Base-by-base conservation (phyloP, 1,140 invertebrate genomes). In the Trichomalopsis sarcophagae region DNA sequence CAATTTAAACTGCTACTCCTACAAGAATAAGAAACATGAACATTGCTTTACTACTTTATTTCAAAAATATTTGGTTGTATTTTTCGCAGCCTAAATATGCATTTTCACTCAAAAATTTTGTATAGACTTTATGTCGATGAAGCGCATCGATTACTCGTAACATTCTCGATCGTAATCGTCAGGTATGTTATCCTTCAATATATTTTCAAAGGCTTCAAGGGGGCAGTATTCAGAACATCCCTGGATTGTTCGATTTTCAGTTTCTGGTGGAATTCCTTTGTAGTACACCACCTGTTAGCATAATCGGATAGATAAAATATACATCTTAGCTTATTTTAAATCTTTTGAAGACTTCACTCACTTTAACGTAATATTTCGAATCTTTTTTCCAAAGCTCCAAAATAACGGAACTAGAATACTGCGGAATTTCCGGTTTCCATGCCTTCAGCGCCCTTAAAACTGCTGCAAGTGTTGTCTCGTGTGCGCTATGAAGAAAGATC, bases 401-500 rank as follows among this genome's bases (percentile, higher is more conserved):
- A 55, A 93, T 87, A 30, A 92, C 88, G 0, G 94, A 93, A 9
- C 94, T 91, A 0, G 94, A 94, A 84, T 94, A 95, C 77, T 90
- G 90, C 0, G 94, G 94, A 73, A 95, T 91, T 66, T 94, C 92
- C 2, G 93, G 91, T 71, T 96, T 92, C 88, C 94, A 97, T 1
- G 96, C 93, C 36, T 94, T 94, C 23, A 96, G 90, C 0, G 95
- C 94, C 47, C 93, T 92, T 86, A 96, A 93, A 23, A 97, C 87
- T 40, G 94, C 94, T 1, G 95, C 94, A 0, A 97, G 93, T 74
- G 95, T 96, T 69, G 95, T 95, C 88, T 97, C 96, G 88, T 97
- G 96, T 7, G 93, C 95, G 2, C 95, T 95, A 88, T 95, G 95
- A 47, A 96, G 86, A 74, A 93, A 94, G 76, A 96, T 89, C 87